Conservation (phyloP, 2,888 invertebrate genomes). For the Athalia circularis region DNA sequence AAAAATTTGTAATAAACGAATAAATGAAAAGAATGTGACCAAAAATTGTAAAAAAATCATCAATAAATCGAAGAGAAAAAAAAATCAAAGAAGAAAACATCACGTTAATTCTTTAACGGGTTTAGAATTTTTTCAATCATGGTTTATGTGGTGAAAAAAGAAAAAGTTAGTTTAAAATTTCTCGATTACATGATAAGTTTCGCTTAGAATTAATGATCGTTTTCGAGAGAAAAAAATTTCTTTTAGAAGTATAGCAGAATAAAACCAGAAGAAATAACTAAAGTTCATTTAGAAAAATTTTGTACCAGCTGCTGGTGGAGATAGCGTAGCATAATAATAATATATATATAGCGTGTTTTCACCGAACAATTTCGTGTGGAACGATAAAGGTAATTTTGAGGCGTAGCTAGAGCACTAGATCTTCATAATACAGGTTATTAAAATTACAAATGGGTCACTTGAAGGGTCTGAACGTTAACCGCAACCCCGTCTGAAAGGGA, state of each 20-base stretch:
- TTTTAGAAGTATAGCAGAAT: neutral
- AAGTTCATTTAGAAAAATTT: no score
- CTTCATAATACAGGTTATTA: constrained; percentile 71
- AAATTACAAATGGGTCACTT: constrained; percentile 66
- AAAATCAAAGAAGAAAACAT: no score
- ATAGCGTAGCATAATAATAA: no score
- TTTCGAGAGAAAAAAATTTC: no score
- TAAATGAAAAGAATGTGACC: constrained; percentile 9
- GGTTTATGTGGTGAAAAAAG: no score
- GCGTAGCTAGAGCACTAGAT: constrained; percentile 39
- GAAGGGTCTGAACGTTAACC: constrained; percentile 55
- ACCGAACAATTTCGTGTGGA: neutral
- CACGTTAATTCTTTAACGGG: no score
- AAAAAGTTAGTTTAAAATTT: no score
- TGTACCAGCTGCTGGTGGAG: no score
- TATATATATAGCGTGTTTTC: constrained; percentile 4
- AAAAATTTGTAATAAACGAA: neutral
- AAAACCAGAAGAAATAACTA: no score
- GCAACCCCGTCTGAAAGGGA: constrained; percentile 61
- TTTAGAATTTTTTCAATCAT: no score
- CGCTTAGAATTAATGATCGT: no score
- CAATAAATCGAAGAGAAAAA: neutral
- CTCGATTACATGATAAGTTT: no score
- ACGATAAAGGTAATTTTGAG: constrained; percentile 11
- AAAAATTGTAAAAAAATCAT: neutral